Conservation (phyloP, 2,113 vertebrate genomes). For the Lichenostomus cassidix region DNA sequence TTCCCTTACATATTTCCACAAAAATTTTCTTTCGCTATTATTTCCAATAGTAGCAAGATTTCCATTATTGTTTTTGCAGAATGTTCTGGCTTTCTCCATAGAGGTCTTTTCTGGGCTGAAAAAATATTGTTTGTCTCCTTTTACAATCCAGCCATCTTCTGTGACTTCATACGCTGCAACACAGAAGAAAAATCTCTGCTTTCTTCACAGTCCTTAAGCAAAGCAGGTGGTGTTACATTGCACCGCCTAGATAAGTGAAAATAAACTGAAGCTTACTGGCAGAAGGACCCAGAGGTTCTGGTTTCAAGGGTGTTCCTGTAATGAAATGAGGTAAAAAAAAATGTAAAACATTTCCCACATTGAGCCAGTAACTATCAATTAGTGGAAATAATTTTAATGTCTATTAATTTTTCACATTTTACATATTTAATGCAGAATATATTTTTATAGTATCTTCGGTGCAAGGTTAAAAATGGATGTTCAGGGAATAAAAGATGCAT, state of each 20-base stretch:
- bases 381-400: background rate
- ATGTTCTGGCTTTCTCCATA: conserved; percentile 83
- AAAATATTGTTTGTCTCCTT: conserved; percentile 86
- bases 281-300: conserved; percentile 71
- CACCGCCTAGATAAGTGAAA: background rate
- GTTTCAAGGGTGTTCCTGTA: conserved; percentile 81
- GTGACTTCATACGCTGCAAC: conserved; percentile 79
- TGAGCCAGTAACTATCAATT: background rate
- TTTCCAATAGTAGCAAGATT: conserved; percentile 82
- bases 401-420: background rate
- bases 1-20: conserved; percentile 85
- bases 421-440: background rate
- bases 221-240: background rate
- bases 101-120: conserved; percentile 75
- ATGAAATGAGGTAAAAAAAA: background rate
- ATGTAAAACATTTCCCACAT: background rate
- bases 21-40: conserved; percentile 86
- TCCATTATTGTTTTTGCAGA: conserved; percentile 83
- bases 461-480: background rate
- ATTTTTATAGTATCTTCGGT: background rate
- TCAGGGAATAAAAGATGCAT: background rate
- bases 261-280: conserved; percentile 71
- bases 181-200: background rate
- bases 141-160: conserved; percentile 87
- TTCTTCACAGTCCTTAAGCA: background rate